These are phyloP conservation scores for Neoscelio sp. DNA, from an alignment of 2,888 invertebrate genomes.

Conservation along the genomic window DNA sequence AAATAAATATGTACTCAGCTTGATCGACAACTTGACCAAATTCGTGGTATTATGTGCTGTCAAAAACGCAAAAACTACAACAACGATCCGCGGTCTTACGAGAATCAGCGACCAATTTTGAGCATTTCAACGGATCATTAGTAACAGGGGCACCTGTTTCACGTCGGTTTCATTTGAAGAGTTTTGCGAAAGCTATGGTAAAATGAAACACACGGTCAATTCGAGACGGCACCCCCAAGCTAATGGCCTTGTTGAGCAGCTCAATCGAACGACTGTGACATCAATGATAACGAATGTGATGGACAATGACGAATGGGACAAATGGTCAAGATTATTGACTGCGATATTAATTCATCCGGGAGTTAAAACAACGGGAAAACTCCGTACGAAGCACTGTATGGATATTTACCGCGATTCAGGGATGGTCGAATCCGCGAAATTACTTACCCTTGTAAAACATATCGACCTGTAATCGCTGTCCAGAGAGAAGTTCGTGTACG, in stretches of 20 bases:
- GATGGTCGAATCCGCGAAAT: no score
- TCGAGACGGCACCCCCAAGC: slow-evolving; percentile 48
- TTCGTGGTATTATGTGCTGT: neutral
- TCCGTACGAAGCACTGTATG: neutral
- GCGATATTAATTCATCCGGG: neutral
- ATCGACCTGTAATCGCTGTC: no score
- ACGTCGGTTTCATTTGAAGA: neutral
- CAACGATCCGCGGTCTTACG: neutral
- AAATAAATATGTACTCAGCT: neutral
- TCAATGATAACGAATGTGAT: neutral
- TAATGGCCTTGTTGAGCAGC: slow-evolving; percentile 35
- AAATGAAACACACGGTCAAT: slow-evolving; percentile 34
- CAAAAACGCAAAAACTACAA: neutral
- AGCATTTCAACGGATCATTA: neutral
- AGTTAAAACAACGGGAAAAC: neutral
- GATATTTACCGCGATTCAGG: neutral
- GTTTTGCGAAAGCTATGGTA: slow-evolving; percentile 46
- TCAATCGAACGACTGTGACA: neutral
- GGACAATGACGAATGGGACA: neutral
- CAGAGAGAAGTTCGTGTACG: no score
- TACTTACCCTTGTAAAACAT: no score
- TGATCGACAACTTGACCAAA: neutral
- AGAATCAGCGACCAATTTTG: neutral
- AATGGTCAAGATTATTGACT: neutral
- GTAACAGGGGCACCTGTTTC: neutral